Base-by-base conservation (phyloP, 1,140 invertebrate species). In the Ceratina calcarata region DNA sequence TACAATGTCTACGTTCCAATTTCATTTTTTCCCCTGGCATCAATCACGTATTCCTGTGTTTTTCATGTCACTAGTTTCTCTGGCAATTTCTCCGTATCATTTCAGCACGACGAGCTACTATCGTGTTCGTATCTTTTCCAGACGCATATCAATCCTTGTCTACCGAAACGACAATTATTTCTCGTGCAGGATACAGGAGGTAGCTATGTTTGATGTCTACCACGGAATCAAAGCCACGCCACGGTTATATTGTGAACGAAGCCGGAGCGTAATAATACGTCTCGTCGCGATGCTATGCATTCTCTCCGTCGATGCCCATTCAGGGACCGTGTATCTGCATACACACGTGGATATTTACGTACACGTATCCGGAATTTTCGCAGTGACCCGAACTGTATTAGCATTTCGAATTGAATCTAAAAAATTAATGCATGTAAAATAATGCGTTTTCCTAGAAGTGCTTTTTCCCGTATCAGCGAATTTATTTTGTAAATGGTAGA, bases 231-330 rank as follows among this genome's bases (percentile, higher is more conserved):
- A 18, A 37, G 62, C 71, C 51, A 55, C 16, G 51, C 16, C 64
- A 57, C 49, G 7, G 61, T 75, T 71, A 45, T 10, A 75, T 57
- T 75, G 32, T 62, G 64, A 66, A 75, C 51, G 62, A 64, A 57
- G 70, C 37, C 49, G 24, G 2, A 32, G 27, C 60, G 62, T 74
- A 65, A 65, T 66, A 75, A 37, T 62, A 51, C 62, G 62, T 66
- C 72, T 65, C 61, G 72, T 20, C 61, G 27, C 27, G 37, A 45
- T 45, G 70, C 22, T 7, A 61, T 58, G 72, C 61, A 32, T 66
- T 66, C 72, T 75, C 64, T 20, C 64, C 55, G 72, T n/a, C 65
- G 55, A 55, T 74, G 20, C 72, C 51, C 61, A 65, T 74, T 74
- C 61, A 66, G 37, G 32, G 3, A 18, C 12, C 67, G 24, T n/a